Conservation (phyloP, 2,797 vertebrate genomes). For the Urocyon cinereoargenteus region DNA sequence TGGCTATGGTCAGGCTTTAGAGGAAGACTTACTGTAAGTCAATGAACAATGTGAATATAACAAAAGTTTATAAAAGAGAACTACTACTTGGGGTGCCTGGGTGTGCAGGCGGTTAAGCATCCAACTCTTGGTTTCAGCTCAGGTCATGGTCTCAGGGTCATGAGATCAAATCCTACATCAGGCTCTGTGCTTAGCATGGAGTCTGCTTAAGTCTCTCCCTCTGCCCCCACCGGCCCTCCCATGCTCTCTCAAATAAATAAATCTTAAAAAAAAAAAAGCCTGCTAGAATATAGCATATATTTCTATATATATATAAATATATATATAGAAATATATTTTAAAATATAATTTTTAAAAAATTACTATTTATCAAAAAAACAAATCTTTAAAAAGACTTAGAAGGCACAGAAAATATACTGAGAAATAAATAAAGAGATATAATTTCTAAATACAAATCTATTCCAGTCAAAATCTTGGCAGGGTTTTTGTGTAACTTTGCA, state of each 20-base stretch:
- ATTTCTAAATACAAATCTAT: neutral
- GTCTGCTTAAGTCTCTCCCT: neutral
- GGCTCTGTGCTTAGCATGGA: neutral
- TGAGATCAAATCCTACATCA: neutral
- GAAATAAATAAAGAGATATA: neutral
- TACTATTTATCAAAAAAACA: slow-evolving; percentile 34
- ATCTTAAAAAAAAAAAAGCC: too few relatives aligned
- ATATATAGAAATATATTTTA: too few relatives aligned
- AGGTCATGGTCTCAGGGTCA: neutral
- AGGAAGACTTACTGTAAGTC: neutral
- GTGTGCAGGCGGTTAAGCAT: neutral
- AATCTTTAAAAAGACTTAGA: slow-evolving; percentile 17
- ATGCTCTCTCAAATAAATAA: neutral
- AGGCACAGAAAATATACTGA: neutral
- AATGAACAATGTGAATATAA: neutral
- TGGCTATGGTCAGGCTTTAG: neutral
- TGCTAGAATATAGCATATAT: neutral
- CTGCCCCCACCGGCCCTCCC: too few relatives aligned
- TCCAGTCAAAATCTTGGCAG: slow-evolving; percentile 18
- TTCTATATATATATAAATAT: too few relatives aligned
- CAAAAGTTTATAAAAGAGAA: slow-evolving; percentile 11
- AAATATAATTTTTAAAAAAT: neutral
- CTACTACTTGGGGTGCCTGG: neutral
- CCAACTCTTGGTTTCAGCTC: neutral
- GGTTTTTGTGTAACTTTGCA: neutral